Conservation (phyloP, 2,888 invertebrate species). For the Agelastica alni region DNA sequence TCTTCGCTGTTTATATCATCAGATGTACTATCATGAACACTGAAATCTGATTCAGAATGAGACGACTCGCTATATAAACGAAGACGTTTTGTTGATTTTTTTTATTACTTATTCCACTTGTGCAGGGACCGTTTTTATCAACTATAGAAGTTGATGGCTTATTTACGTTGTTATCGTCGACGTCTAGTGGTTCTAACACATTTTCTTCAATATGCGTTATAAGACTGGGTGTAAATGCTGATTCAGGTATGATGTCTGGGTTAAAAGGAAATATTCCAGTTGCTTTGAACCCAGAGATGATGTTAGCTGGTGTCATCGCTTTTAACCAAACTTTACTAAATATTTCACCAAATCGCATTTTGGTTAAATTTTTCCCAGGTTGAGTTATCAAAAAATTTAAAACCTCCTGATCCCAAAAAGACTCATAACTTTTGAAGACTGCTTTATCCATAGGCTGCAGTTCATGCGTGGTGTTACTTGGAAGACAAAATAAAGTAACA, state of each 20-base stretch:
- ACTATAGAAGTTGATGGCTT: conserved; percentile 9
- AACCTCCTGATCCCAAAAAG: conserved; percentile 43
- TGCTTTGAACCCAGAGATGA: conserved; percentile 39
- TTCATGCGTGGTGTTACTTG: conserved; percentile 48
- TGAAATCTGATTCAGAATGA: neutral
- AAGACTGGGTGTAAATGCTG: conserved; percentile 32
- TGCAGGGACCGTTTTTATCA: conserved; percentile 4
- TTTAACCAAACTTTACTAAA: conserved; percentile 40
- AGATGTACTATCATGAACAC: too few species aligned
- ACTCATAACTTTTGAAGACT: conserved; percentile 45
- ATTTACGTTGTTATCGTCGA: conserved; percentile 13
- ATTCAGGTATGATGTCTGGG: conserved; percentile 30
- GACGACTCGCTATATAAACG: conserved; percentile 9
- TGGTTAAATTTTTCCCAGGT: conserved; percentile 40
- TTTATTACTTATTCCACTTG: conserved; percentile 10
- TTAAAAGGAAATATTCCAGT: conserved; percentile 44
- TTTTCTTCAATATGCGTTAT: conserved; percentile 18
- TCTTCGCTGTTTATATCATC: neutral
- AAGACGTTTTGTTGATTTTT: conserved; percentile 19
- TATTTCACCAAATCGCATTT: conserved; percentile 42
- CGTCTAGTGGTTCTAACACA: conserved; percentile 10
- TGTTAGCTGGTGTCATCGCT: conserved; percentile 30
- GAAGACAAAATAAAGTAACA: conserved; percentile 47
- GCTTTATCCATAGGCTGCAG: conserved; percentile 49
- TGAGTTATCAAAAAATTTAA: conserved; percentile 15